Conservation (phyloP, 92 coral and sea anemone species). For the Actinostola sp. region DNA sequence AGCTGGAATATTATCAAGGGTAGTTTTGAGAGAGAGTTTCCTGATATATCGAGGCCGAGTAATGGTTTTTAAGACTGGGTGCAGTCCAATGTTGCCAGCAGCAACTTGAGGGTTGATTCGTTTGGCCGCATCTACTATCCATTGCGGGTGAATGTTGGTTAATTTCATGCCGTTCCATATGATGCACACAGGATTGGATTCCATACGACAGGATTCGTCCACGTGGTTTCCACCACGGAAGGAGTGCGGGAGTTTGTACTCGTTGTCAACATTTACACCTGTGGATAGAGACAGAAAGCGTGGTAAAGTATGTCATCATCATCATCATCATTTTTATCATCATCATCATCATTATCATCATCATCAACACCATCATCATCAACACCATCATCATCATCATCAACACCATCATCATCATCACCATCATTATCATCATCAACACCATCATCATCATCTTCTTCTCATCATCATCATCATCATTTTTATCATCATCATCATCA, state of each 20-base stretch:
- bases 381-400: no score
- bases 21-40: slow-evolving; percentile 68
- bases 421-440: no score
- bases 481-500: no score
- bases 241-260: slow-evolving; percentile 83
- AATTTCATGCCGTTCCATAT: slow-evolving; percentile 87
- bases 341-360: neutral
- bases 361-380: no score
- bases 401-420: neutral
- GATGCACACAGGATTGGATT: slow-evolving; percentile 73
- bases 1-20: slow-evolving; percentile 88
- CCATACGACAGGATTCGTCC: slow-evolving; percentile 74
- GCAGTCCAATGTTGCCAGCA: slow-evolving; percentile 47
- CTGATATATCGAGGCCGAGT: slow-evolving; percentile 87
- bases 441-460: no score
- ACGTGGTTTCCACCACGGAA: slow-evolving; percentile 77
- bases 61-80: slow-evolving; percentile 78
- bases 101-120: slow-evolving; percentile 72
- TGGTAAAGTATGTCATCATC: neutral
- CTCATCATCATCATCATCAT: no score
- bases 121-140: slow-evolving; percentile 85
- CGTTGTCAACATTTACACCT: slow-evolving; percentile 91
- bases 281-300: neutral
- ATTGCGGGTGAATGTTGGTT: slow-evolving; percentile 65
- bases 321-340: slow-evolving; percentile 7